phyloP scores from a whole-genome alignment of 2,797 vertebrate species.

The Hydrolagus colliei region DNA sequence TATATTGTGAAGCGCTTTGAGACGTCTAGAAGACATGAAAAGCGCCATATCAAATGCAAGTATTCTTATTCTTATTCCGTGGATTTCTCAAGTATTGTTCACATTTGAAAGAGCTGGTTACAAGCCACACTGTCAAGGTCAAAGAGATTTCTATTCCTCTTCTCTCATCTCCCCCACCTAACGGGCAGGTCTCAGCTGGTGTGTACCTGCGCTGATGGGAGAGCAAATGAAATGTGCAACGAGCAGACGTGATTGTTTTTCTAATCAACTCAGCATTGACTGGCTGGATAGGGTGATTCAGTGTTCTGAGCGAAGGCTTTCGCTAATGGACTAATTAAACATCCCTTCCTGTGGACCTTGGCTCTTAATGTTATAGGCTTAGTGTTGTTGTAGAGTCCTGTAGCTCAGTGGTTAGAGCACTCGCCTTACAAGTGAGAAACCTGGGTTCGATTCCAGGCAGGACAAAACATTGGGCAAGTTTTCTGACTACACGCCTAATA shows the following conservation, averaged over 20 bases:
- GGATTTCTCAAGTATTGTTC: too few species aligned
- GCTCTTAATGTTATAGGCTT: neutral
- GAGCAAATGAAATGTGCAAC: neutral
- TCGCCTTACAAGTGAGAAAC: too few species aligned
- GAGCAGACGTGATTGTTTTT: slow-evolving; percentile 5
- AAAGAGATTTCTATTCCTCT: neutral
- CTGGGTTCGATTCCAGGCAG: too few species aligned
- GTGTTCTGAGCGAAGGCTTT: neutral
- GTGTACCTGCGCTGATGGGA: neutral
- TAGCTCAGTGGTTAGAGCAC: too few species aligned
- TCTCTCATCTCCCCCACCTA: neutral
- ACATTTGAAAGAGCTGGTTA: neutral
- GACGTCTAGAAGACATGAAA: too few species aligned
- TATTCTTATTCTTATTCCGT: too few species aligned
- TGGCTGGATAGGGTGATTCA: neutral
- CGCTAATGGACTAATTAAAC: neutral
- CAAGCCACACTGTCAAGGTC: neutral
- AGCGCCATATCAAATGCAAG: too few species aligned
- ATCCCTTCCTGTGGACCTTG: neutral
- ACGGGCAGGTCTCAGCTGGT: neutral
- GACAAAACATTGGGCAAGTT: too few species aligned
- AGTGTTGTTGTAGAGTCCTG: too few species aligned
- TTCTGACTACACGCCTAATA: too few species aligned
- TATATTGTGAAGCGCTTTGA: too few species aligned
- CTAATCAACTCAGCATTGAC: neutral